Base-by-base conservation (phyloP, 2,797 vertebrate genomes). In the Gambusia yucatana region DNA sequence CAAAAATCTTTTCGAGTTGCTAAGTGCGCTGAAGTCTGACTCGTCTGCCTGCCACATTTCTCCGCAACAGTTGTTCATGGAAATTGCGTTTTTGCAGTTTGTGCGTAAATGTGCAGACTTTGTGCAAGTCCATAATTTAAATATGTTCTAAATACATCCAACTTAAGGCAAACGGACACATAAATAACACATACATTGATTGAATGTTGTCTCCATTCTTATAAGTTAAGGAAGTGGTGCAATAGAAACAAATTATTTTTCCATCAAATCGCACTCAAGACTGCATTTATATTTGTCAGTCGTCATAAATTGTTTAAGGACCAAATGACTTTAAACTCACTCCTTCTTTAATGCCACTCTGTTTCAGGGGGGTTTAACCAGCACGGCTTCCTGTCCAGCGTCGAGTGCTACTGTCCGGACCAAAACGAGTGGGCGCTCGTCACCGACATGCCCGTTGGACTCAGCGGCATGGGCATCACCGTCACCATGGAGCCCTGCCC, bases 401-500 rank as follows among this genome's bases (percentile, higher is more conserved):
- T 97, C 8, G 97, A 97, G 89, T 93, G 87, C 82, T 97, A 96
- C 92, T 95, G 94, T 78, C 95, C 95, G 0, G 91, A 94, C 2
- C 91, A 73, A 17, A 95, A 97, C n/a, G 91, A 93, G 76, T 97
- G 97, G 96, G 95, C 79, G 0, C 77, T 84, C 16, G 61, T 96
- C 82, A 92, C 92, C 0, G 89, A 94, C 82, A 96, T 97, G 96
- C 91, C 94, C 0, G 20, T 89, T 0, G 95, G 93, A 17, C 95
- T 96, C 79, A 97, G 96, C 63, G 96, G 97, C 30, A 96, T 97
- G 94, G 96, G 96, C 69, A 89, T 97, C 14, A 94, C 96, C 1
- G 96, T 97, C 20, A 97, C 96, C 87, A 97, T 97, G 97, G 97
- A 97, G 89, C 96, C 96, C 8, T 97, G 97, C 80, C 96, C 96